Evolutionary conservation across 2,113 vertebrate species (phyloP).

Genomic region (Hypanus sabinus): DNA sequence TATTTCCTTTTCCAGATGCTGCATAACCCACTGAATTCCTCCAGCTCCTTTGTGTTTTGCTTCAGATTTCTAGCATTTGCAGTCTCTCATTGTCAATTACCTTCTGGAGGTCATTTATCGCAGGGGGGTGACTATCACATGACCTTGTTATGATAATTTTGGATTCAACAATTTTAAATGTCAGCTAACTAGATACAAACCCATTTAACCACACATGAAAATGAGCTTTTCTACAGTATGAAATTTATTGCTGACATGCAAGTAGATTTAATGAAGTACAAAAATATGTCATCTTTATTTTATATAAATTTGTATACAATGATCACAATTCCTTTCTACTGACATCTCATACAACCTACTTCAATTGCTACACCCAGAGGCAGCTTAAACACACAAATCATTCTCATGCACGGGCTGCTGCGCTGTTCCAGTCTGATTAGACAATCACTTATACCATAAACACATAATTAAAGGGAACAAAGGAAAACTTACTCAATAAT

Average conservation of each 20-base stretch:
- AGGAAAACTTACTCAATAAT: neutral
- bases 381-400: constrained; percentile 54
- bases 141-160: neutral
- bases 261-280: constrained; percentile 91
- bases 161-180: neutral
- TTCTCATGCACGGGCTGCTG: constrained; percentile 44
- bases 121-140: neutral
- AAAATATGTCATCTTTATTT: constrained; percentile 83
- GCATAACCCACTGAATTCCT: too few relatives aligned
- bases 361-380: constrained; percentile 48
- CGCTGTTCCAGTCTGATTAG: constrained; percentile 31
- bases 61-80: too few relatives aligned
- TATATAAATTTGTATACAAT: constrained; percentile 88
- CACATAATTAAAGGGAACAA: constrained; percentile 16
- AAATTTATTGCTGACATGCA: constrained; percentile 97
- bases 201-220: neutral
- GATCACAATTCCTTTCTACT: constrained; percentile 57
- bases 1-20: too few relatives aligned
- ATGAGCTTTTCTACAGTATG: constrained; percentile 60
- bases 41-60: too few relatives aligned
- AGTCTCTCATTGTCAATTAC: too few relatives aligned
- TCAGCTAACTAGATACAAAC: neutral
- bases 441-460: constrained; percentile 27
- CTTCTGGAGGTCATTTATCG: neutral
- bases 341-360: constrained; percentile 45